These are phyloP conservation scores for Cantharis lateralis DNA, from an alignment of 2,888 invertebrate genomes.

Conservation along the genomic window DNA sequence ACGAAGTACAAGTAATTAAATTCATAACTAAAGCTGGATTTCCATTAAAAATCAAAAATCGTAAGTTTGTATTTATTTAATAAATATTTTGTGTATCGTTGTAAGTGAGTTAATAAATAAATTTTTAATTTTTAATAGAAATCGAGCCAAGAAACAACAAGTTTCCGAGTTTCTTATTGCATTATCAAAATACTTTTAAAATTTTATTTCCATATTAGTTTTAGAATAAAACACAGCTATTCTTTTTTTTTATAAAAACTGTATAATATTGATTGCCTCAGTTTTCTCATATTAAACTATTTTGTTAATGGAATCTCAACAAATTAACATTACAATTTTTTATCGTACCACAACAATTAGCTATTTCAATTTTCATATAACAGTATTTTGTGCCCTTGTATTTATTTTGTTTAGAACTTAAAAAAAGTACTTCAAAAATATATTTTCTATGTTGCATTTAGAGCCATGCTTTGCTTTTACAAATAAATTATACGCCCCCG, in stretches of 20 bases:
- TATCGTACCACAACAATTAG: slow-evolving; percentile 51
- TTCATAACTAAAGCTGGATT: slow-evolving; percentile 36
- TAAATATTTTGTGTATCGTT: slow-evolving; percentile 34
- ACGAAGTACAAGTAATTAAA: slow-evolving; percentile 53
- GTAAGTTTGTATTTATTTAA: slow-evolving; percentile 18
- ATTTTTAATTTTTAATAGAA: slow-evolving; percentile 32
- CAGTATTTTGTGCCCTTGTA: slow-evolving; percentile 55
- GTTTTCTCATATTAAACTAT: slow-evolving; percentile 42
- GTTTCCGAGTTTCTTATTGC: slow-evolving; percentile 51
- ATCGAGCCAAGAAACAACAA: slow-evolving; percentile 29
- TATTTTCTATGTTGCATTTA: slow-evolving; percentile 35
- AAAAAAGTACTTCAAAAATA: slow-evolving; percentile 34
- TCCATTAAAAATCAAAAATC: slow-evolving; percentile 32
- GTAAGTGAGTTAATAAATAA: slow-evolving; percentile 35
- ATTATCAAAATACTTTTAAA: slow-evolving; percentile 56
- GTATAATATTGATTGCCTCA: slow-evolving; percentile 55
- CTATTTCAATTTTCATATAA: slow-evolving; percentile 48
- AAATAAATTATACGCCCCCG: slow-evolving; percentile 33
- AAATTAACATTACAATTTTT: slow-evolving; percentile 39
- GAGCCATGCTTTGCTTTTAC: slow-evolving; percentile 30
- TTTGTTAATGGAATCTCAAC: slow-evolving; percentile 48
- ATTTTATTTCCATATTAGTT: slow-evolving; percentile 45
- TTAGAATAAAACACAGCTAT: slow-evolving; percentile 56
- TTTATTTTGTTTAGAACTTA: slow-evolving; percentile 43
- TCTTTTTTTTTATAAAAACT: slow-evolving; percentile 46